Evolutionary conservation across 2,888 invertebrate genomes (phyloP), one percentile per base, ranked within the genome.

Genomic region (Callinectes sapidus): DNA sequence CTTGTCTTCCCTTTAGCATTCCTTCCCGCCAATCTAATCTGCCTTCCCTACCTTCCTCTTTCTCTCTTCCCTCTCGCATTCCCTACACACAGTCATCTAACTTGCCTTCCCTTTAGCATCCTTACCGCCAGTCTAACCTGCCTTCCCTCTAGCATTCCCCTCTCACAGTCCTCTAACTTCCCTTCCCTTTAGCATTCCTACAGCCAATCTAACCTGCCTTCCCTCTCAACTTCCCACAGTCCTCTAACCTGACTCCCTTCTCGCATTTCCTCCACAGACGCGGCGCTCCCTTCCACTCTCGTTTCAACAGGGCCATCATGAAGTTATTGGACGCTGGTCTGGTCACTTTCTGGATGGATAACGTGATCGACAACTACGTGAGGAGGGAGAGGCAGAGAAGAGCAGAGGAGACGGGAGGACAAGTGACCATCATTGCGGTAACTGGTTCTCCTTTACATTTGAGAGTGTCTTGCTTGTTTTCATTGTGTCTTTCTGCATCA

Each of bases 321-420:
- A 66, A 54, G 23, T 16, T 89, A 10, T 35, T 89, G 18, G 66
- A 89, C 10, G 89, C 89, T 14, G 89, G 89, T 16, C 89, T 89
- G 54, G 66, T 89, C 66, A 35, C 32, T 23, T 89, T 23, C 89
- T 89, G 89, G 89, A 89, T 89, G 89, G 66, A 89, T n/a, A 71
- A 89, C 89, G 89, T 89, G n/a, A 89, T 89, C 89, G 10, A 35
- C 89, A 35, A n/a, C 66, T 42, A 66, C 89, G 89, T 89, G 55
- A 88, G 88, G 61, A 13, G n/a, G 32, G 35, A 32, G 32, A 55
- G 88, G 16, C 39, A 6, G 54, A 48, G 18, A 35, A 28, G n/a
- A 13, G 16, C 16, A n/a, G 32, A 23, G 23, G 23, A 10, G 10
- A 18, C 71, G 28, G 61, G 23, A 61, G 61, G 61, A 5, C 71